Evolutionary conservation across 37 sponge, comb jelly and placozoan genomes (phyloP).

Genomic region (Spongia lamella): DNA sequence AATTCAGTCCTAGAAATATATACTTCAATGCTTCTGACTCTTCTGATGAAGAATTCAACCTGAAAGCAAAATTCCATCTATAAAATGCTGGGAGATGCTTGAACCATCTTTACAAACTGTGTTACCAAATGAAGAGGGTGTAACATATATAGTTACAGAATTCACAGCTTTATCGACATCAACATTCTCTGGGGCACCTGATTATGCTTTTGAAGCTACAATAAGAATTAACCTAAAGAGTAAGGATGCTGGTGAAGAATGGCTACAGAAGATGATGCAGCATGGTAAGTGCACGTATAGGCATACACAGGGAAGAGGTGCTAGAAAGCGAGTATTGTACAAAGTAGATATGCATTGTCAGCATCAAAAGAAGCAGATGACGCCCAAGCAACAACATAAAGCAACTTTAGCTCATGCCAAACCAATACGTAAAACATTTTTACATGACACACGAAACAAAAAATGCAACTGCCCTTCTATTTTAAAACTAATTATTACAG

Average conservation of each 20-base stretch:
- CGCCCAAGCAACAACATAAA: no score
- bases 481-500: not conserved
- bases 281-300: slow-evolving; percentile 18
- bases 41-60: no score
- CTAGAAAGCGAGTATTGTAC: slow-evolving; percentile 18
- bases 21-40: no score
- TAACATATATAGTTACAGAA: slow-evolving; percentile 1
- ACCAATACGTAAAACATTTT: no score
- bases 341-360: slow-evolving; percentile 23
- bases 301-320: not conserved
- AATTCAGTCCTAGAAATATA: no score
- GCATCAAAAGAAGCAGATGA: no score
- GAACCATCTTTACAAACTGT: not conserved
- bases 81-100: not conserved
- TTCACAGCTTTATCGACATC: not conserved
- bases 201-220: slow-evolving; percentile 10
- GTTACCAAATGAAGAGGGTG: slow-evolving; percentile 1
- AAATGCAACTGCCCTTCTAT: no score
- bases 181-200: slow-evolving; percentile 17
- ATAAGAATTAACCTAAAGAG: not conserved
- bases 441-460: no score
- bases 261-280: slow-evolving; percentile 9
- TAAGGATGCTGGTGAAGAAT: slow-evolving; percentile 2
- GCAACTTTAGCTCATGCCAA: no score
- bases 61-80: no score